A percentile compares a stretch with the other conserved stretches of the same genome.
These are phyloP conservation scores for Boulengerochromis microlepis DNA, from an alignment of 2,113 vertebrate genomes.

Conservation along the genomic window DNA sequence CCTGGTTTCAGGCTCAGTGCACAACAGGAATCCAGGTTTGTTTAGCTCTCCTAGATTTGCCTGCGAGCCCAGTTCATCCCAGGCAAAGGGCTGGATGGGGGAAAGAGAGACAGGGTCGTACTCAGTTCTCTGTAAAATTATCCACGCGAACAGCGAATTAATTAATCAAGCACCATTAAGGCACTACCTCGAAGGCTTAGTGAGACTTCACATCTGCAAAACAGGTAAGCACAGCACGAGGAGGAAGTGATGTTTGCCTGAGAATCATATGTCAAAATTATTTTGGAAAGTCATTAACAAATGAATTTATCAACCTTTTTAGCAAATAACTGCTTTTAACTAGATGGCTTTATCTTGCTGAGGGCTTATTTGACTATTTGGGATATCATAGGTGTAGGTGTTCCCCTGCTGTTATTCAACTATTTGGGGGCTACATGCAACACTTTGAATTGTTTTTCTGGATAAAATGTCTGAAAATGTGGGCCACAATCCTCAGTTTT, in stretches of 20 bases:
- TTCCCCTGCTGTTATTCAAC: neutral
- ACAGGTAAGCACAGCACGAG: slow-evolving; percentile 19
- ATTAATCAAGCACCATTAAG: slow-evolving; percentile 15
- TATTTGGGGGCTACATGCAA: neutral
- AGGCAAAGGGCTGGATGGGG: neutral
- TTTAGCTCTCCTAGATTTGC: neutral
- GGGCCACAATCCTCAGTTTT: neutral
- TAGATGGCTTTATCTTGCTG: neutral
- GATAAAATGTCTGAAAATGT: neutral
- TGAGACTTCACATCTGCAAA: neutral
- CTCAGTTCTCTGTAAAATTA: slow-evolving; percentile 16
- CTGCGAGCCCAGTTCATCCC: neutral
- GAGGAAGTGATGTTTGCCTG: neutral
- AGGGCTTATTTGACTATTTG: neutral
- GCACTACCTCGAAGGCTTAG: neutral
- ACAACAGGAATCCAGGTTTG: slow-evolving; percentile 39
- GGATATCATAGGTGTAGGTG: neutral
- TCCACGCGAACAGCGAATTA: neutral
- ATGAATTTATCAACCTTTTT: neutral
- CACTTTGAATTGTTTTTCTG: fast-evolving
- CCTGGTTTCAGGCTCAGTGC: slow-evolving; percentile 16
- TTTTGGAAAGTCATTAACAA: neutral
- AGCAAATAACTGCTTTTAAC: neutral
- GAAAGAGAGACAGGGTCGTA: neutral
- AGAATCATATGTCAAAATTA: neutral